Conservation (phyloP, 2,797 vertebrate species). For the Geotria australis region DNA sequence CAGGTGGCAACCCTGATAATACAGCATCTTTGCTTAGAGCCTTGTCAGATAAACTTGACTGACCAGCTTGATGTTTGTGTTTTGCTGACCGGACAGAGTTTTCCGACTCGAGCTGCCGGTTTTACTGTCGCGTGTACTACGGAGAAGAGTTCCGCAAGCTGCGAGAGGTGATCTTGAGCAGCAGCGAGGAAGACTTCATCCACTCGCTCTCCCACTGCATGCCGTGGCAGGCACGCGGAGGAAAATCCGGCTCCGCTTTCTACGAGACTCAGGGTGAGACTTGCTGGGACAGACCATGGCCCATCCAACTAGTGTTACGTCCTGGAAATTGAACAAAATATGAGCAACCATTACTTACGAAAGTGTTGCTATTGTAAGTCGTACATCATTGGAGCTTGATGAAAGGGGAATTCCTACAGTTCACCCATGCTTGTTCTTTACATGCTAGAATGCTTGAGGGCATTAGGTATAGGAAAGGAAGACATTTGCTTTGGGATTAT, state of each 20-base stretch:
- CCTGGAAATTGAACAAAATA: background rate
- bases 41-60: no score
- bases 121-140: constrained; percentile 92
- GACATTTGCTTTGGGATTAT: no score
- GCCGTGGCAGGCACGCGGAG: constrained; percentile 87
- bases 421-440: no score
- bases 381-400: no score
- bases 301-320: background rate
- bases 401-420: no score
- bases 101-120: constrained; percentile 78
- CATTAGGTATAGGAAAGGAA: no score
- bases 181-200: constrained; percentile 69
- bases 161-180: constrained; percentile 72
- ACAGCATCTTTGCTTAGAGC: no score
- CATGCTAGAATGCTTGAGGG: no score
- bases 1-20: no score
- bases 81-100: constrained; percentile 26
- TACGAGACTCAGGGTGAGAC: constrained; percentile 65
- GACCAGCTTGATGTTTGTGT: background rate
- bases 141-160: constrained; percentile 84
- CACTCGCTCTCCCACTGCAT: constrained; percentile 74
- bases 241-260: constrained; percentile 84
- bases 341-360: background rate
- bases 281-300: background rate
- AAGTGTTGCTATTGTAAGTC: no score